Percentiles rank a stretch among this genome's conserved stretches.
phyloP scores from a whole-genome alignment of 2,888 invertebrate species.

The Empis livida region DNA sequence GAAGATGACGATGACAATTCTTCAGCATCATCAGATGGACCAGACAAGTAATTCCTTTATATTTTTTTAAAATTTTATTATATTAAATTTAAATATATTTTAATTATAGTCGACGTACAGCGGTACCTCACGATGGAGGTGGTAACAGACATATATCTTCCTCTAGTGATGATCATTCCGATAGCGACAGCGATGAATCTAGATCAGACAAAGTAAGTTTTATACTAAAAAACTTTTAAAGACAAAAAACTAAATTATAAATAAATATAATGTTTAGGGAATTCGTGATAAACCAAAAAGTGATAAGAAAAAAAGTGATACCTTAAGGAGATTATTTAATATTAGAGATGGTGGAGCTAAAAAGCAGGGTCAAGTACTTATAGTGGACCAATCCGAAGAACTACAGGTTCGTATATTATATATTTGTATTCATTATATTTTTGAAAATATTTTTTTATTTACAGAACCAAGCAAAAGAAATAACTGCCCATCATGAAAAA shows the following conservation, averaged over 20 bases:
- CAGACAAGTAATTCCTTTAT: neutral
- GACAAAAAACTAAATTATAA: no score
- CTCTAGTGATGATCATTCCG: conserved; percentile 15
- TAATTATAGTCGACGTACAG: conserved; percentile 6
- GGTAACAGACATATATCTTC: conserved; percentile 1
- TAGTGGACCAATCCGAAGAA: conserved; percentile 49
- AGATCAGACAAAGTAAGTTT: conserved; percentile 17
- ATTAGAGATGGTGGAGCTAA: conserved; percentile 61
- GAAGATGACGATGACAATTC: conserved; percentile 11
- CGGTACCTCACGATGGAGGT: neutral
- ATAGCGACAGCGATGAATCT: conserved; percentile 21
- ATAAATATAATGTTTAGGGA: no score
- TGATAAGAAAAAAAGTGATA: conserved; percentile 60
- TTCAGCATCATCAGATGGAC: conserved; percentile 13
- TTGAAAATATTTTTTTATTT: conserved; percentile 12
- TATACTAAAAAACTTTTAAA: no score
- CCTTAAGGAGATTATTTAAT: conserved; percentile 52
- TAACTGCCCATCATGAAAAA: conserved; percentile 19
- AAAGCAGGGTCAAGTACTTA: conserved; percentile 58
- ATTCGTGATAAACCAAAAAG: conserved; percentile 32
- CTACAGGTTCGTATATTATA: conserved; percentile 16
- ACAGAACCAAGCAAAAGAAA: conserved; percentile 30
- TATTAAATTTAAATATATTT: no score
- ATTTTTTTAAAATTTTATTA: neutral
- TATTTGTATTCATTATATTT: no score